Evolutionary conservation across 2,113 vertebrate species (phyloP).

Genomic region (Platanista minor): DNA sequence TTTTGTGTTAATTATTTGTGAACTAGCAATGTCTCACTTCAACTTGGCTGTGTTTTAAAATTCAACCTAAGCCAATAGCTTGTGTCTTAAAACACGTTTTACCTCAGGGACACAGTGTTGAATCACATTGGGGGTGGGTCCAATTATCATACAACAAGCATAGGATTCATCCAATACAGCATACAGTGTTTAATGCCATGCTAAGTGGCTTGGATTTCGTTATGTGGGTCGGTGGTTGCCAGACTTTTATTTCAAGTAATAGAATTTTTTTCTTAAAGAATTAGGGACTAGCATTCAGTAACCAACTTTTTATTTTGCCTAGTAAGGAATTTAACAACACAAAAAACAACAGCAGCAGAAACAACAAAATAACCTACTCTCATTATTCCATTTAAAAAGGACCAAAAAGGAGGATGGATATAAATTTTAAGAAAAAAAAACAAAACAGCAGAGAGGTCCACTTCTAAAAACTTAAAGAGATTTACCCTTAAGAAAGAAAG

Average conservation of each 20-base stretch:
- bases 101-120: background rate
- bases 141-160: conserved; percentile 10
- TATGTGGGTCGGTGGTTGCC: background rate
- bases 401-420: background rate
- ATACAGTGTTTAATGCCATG: background rate
- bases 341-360: background rate
- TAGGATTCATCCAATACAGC: background rate
- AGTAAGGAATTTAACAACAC: conserved; percentile 41
- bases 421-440: background rate
- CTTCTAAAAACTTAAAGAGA: background rate
- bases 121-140: background rate
- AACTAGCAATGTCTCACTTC: background rate
- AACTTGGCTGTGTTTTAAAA: conserved; percentile 12
- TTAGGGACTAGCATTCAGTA: background rate
- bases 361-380: conserved; percentile 5
- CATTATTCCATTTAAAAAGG: conserved; percentile 10
- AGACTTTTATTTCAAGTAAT: conserved; percentile 18
- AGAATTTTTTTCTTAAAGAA: background rate
- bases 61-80: background rate
- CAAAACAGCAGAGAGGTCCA: no score
- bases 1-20: background rate
- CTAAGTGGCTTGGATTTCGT: background rate
- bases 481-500: conserved; percentile 34
- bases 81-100: conserved; percentile 11
- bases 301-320: conserved; percentile 59